These are phyloP conservation scores for Atethmia centrago DNA, from an alignment of 2,888 invertebrate species.

Conservation along the genomic window DNA sequence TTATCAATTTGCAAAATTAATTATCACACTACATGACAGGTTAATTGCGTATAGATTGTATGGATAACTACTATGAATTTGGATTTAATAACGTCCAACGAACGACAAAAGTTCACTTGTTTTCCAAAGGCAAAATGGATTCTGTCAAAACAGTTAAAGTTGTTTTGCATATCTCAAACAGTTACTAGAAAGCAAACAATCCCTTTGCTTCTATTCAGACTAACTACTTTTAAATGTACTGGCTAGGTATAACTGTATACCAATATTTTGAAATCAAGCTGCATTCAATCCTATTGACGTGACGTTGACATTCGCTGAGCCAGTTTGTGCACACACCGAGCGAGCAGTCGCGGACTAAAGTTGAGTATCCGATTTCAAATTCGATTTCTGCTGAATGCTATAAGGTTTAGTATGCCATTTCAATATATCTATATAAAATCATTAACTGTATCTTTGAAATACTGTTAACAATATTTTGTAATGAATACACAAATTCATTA, in stretches of 20 bases:
- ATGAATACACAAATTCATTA: too few relatives aligned
- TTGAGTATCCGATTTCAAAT: background rate
- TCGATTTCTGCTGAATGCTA: background rate
- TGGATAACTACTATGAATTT: background rate
- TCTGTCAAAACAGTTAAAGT: background rate
- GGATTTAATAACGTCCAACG: background rate
- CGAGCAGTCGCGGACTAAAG: background rate
- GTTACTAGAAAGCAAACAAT: background rate
- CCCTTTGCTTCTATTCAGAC: background rate
- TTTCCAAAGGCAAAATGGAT: background rate
- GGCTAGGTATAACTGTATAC: background rate
- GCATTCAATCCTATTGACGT: background rate
- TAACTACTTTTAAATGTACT: background rate
- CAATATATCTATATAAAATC: background rate
- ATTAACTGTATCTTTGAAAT: too few relatives aligned
- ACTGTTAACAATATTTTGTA: too few relatives aligned
- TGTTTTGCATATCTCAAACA: background rate
- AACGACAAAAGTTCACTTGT: background rate
- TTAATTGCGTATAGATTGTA: background rate
- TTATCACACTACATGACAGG: too few relatives aligned
- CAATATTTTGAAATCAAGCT: constrained; percentile 20
- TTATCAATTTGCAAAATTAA: background rate
- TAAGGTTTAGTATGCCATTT: background rate
- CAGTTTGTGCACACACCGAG: background rate
- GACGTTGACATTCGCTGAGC: background rate